Evolutionary conservation across 2,797 vertebrate genomes (phyloP).

Genomic region (Myoxocephalus aenaeus): DNA sequence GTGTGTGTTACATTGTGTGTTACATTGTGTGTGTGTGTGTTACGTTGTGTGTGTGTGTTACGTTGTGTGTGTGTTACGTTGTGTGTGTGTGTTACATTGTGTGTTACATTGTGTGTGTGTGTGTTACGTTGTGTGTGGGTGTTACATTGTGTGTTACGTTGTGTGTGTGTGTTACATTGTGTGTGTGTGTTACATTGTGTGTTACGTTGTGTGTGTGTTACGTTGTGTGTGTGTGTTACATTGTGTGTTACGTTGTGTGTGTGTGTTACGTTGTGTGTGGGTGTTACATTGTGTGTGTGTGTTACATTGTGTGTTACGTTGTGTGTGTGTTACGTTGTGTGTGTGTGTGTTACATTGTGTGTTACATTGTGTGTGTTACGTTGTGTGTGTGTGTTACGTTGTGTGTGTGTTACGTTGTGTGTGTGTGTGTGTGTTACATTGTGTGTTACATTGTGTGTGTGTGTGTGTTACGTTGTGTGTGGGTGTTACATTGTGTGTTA

Average conservation of each 20-base stretch:
- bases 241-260: constrained; percentile 40
- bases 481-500: too few species aligned
- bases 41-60: not conserved
- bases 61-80: too few species aligned
- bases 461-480: too few species aligned
- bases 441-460: too few species aligned
- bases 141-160: too few species aligned
- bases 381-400: constrained; percentile 45
- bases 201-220: not conserved
- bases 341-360: not conserved
- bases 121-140: too few species aligned
- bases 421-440: too few species aligned
- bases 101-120: not conserved
- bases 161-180: not conserved
- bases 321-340: too few species aligned
- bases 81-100: not conserved
- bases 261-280: not conserved
- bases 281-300: too few species aligned
- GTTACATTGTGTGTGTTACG: not conserved
- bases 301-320: not conserved
- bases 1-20: not conserved
- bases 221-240: constrained; percentile 40
- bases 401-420: too few species aligned
- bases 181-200: too few species aligned
- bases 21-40: not conserved